phyloP scores from a whole-genome alignment of 2,797 vertebrate genomes.

The Antennarius maculatus region DNA sequence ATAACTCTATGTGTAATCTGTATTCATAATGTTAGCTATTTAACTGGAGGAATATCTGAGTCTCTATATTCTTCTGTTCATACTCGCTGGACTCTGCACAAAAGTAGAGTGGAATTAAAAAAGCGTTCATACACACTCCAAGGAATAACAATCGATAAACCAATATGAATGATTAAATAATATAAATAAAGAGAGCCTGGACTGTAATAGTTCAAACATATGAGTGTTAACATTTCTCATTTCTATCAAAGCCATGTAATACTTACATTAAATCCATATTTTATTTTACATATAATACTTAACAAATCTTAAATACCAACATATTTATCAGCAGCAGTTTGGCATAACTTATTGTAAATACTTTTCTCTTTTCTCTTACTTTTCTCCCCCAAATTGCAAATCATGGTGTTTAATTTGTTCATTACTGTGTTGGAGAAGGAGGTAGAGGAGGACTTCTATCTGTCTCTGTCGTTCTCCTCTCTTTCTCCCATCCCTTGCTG shows the following conservation, averaged over 20 bases:
- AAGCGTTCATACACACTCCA: too few relatives aligned
- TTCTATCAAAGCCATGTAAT: too few relatives aligned
- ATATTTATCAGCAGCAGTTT: constrained; percentile 7
- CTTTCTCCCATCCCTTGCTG: constrained; percentile 51
- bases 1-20: too few relatives aligned
- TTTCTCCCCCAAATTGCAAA: constrained; percentile 34
- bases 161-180: too few relatives aligned
- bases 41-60: too few relatives aligned
- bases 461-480: constrained; percentile 11
- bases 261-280: neutral
- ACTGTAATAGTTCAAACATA: constrained; percentile 41
- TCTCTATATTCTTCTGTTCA: too few relatives aligned
- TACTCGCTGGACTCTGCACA: too few relatives aligned
- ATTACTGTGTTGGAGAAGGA: constrained; percentile 38
- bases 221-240: constrained; percentile 34
- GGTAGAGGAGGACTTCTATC: constrained; percentile 41
- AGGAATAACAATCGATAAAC: too few relatives aligned
- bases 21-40: too few relatives aligned
- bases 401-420: constrained; percentile 37
- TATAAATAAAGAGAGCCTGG: constrained; percentile 12
- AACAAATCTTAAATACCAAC: neutral
- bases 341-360: too few relatives aligned
- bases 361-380: neutral
- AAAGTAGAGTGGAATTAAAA: too few relatives aligned
- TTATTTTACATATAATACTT: constrained; percentile 3